Evolutionary conservation across 2,113 vertebrate genomes (phyloP).

Genomic region (Conger conger): DNA sequence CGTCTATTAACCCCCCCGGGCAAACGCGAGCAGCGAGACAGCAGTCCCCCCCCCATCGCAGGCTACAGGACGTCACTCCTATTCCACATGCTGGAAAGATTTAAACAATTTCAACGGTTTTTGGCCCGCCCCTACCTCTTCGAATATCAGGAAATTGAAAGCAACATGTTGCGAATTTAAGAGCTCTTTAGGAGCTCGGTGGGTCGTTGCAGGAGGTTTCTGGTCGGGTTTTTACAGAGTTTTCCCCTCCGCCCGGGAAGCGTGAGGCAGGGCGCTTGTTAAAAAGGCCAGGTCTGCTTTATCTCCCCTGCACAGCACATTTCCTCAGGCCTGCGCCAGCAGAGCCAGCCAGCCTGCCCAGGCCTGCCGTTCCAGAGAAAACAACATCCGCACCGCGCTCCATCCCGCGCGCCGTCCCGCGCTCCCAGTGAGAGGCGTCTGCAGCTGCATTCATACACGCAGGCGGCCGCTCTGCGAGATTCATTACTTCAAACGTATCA

Average conservation of each 20-base stretch:
- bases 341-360: conserved; percentile 58
- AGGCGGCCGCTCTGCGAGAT: background rate
- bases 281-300: conserved; percentile 61
- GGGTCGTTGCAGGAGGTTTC: conserved; percentile 7
- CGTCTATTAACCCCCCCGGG: too few relatives aligned
- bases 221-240: conserved; percentile 17
- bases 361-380: conserved; percentile 45
- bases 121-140: background rate
- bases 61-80: background rate
- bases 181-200: background rate
- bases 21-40: background rate
- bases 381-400: background rate
- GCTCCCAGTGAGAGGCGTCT: background rate
- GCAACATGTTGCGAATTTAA: conserved; percentile 1
- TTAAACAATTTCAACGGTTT: background rate
- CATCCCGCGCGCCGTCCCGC: too few relatives aligned
- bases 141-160: background rate
- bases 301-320: conserved; percentile 69
- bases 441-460: background rate
- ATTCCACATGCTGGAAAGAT: background rate
- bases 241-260: background rate
- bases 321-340: conserved; percentile 62
- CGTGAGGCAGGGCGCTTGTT: conserved; percentile 37
- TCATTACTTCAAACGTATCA: background rate
- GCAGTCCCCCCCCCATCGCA: background rate